Evolutionary conservation across 2,113 vertebrate species (phyloP).

Genomic region (Pitta sordida): DNA sequence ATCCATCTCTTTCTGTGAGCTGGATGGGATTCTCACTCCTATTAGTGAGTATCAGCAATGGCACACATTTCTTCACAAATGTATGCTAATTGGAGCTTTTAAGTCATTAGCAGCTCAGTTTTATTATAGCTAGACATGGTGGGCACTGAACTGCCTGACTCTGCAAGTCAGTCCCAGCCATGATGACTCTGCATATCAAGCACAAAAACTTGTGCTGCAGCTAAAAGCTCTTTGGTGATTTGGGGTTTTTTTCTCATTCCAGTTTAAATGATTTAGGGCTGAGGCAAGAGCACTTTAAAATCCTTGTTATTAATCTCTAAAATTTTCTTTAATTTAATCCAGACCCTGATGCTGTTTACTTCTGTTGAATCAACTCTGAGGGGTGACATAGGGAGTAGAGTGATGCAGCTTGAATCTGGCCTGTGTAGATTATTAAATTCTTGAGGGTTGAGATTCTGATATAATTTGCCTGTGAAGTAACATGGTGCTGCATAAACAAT

Average conservation of each 20-base stretch:
- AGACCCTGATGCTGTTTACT: not conserved
- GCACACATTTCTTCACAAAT: not conserved
- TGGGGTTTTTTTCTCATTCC: not conserved
- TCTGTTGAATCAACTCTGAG: not conserved
- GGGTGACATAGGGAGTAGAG: not conserved
- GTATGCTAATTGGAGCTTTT: not conserved
- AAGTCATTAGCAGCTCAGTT: not conserved
- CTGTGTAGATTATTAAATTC: not conserved
- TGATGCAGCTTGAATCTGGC: not conserved
- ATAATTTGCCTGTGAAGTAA: not conserved
- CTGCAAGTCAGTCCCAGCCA: not conserved
- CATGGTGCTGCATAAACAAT: not conserved
- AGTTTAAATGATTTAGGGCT: not conserved
- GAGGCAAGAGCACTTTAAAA: not conserved
- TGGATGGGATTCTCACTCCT: not conserved
- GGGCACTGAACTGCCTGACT: not conserved
- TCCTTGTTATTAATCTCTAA: not conserved
- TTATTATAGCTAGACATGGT: not conserved
- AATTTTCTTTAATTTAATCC: constrained; percentile 23
- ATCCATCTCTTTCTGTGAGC: not conserved
- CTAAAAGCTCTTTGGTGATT: not conserved
- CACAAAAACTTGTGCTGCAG: not conserved
- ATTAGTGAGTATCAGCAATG: not conserved
- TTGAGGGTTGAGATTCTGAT: not conserved
- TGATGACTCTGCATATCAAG: not conserved